Conservation (phyloP, 1,140 invertebrate species). For the Leptopilina boulardi region DNA sequence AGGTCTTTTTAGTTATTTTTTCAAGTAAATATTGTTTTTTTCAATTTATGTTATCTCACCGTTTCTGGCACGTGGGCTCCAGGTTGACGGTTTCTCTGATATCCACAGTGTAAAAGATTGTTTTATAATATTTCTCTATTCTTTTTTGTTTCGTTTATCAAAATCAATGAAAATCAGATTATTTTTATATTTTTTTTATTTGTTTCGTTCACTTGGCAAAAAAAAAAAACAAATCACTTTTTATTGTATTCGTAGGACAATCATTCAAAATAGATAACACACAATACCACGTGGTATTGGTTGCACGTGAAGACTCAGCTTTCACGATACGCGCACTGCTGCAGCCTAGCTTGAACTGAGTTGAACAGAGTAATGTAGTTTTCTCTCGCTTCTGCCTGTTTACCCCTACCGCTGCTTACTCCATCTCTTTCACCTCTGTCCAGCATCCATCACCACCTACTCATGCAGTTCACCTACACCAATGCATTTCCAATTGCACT, state of each 20-base stretch:
- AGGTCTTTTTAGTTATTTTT: no score
- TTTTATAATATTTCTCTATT: background rate
- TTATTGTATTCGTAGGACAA: background rate
- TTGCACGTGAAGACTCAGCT: slow-evolving; percentile 58
- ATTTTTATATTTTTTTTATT: slow-evolving; percentile 31
- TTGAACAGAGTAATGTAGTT: slow-evolving; percentile 36
- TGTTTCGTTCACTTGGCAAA: slow-evolving; percentile 38
- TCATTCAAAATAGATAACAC: slow-evolving; percentile 26
- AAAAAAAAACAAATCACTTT: slow-evolving; percentile 42
- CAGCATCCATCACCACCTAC: slow-evolving; percentile 27
- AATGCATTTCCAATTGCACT: background rate
- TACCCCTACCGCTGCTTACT: slow-evolving; percentile 42
- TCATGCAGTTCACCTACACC: slow-evolving; percentile 34
- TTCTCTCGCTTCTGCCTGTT: slow-evolving; percentile 42
- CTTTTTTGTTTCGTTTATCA: background rate
- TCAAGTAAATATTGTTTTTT: no score
- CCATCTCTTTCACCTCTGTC: background rate
- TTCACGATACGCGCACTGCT: slow-evolving; percentile 62
- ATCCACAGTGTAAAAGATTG: slow-evolving; percentile 64
- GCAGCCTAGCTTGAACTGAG: slow-evolving; percentile 65
- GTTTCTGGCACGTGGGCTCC: slow-evolving; percentile 78
- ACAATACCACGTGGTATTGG: slow-evolving; percentile 64
- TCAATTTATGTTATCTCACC: slow-evolving; percentile 62
- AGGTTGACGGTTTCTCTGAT: slow-evolving; percentile 74
- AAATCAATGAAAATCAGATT: background rate